A percentile compares a stretch with the other conserved stretches of the same genome.
phyloP scores from a whole-genome alignment of 2,888 invertebrate species.

The Dichetophora obliterata region DNA sequence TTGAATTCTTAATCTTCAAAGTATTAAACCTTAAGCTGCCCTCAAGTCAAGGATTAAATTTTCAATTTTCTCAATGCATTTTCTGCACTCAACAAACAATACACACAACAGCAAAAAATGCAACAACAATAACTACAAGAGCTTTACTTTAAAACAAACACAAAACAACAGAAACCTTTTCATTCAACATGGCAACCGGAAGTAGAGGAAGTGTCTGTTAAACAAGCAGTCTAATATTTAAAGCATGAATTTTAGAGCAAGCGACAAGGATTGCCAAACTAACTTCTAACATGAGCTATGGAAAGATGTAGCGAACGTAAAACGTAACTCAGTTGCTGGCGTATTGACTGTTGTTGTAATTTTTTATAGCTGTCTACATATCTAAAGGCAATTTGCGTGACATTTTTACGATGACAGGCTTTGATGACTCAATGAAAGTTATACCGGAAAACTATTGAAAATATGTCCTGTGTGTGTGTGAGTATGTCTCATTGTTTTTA shows the following conservation, averaged over 20 bases:
- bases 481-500: not conserved
- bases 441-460: conserved; percentile 20
- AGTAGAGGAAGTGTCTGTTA: not conserved
- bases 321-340: not conserved
- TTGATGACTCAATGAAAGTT: conserved; percentile 32
- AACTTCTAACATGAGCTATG: not conserved
- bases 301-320: not conserved
- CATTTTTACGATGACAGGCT: conserved; percentile 30
- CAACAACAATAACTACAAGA: not conserved
- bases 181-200: not conserved
- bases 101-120: not conserved
- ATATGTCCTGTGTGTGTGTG: not conserved
- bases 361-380: not conserved
- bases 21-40: not conserved
- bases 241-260: not conserved
- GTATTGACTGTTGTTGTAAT: not conserved
- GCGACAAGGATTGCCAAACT: not conserved
- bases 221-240: conserved; percentile 6
- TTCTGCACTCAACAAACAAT: not conserved
- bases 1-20: not conserved
- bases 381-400: conserved; percentile 11
- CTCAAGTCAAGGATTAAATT: not conserved
- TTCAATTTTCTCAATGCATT: conserved; percentile 11
- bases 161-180: not conserved
- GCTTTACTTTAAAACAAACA: not conserved